Evolutionary conservation across 2,888 invertebrate genomes (phyloP), one percentile per base, ranked within the genome.

Genomic region (Prosopocoilus inquinatus): DNA sequence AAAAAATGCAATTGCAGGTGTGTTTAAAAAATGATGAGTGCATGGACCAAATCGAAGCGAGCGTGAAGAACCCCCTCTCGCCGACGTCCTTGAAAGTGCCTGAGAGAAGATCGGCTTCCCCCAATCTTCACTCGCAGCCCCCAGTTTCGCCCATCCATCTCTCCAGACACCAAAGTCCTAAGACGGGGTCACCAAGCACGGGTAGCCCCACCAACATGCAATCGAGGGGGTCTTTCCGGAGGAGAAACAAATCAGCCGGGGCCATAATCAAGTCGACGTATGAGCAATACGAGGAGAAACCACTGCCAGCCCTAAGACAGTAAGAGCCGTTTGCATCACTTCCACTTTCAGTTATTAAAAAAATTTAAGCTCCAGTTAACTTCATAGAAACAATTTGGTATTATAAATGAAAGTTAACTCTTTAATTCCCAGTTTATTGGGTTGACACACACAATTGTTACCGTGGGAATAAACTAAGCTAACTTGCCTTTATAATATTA

Each of bases 201-300:
- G 65, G 80, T 13, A 85, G 84, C 52, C 84, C 85, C 9, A 81
- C 81, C 59, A 74, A 66, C 55, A 71, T 78, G 46, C 79, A 78
- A 60, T 70, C 67, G 2, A 67, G 73, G 55, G 84, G 84, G 28
- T 89, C 82, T 39, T 81, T 78, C 54, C 82, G 82, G 73, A 81
- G 72, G 70, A 83, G 76, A 78, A 89, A 71, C 75, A 87, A 87
- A 71, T 88, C 88, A 54, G 87, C 86, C 1, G 84, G 83, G 7
- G 82, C 84, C 1, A 73, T 75, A 9, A 73, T 73, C 7, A 79
- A 78, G 64, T 81, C 88, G 9, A 90, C 89, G 2, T 93, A 90
- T 67, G 91, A 92, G 73, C 91, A 90, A 63, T 94, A 94, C 66
- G 94, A 94, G 70, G 94, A 94, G 66, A 81, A 92, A 53, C 83